phyloP scores from a whole-genome alignment of 2,888 invertebrate species.

The Coenonympha glycerion region DNA sequence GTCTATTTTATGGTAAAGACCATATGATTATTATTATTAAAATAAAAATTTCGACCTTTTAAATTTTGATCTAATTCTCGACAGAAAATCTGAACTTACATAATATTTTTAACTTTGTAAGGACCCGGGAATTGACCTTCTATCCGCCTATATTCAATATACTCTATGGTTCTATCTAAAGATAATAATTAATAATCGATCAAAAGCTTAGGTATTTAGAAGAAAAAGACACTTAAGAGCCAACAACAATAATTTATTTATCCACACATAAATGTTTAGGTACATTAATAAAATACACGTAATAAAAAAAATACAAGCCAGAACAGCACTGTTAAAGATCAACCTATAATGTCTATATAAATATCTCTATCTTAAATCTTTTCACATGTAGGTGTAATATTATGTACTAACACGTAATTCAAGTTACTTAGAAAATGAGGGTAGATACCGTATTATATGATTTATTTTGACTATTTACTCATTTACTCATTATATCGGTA shows the following conservation, averaged over 20 bases:
- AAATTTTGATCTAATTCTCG: too few relatives aligned
- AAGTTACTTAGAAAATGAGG: conserved; percentile 1
- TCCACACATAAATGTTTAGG: conserved; percentile 58
- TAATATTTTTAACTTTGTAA: too few relatives aligned
- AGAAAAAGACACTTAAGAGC: conserved; percentile 32
- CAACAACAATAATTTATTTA: conserved; percentile 73
- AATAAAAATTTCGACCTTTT: too few relatives aligned
- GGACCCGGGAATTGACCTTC: too few relatives aligned
- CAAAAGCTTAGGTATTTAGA: not conserved
- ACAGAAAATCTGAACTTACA: too few relatives aligned
- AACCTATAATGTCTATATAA: conserved; percentile 15
- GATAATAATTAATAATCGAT: too few relatives aligned
- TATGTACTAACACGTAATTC: not conserved
- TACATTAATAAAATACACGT: conserved; percentile 34
- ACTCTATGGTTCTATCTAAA: too few relatives aligned
- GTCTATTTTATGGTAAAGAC: too few relatives aligned
- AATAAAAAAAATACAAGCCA: conserved; percentile 58
- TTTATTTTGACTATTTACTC: conserved; percentile 1
- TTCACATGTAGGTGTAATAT: not conserved
- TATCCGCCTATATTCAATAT: too few relatives aligned
- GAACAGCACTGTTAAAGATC: conserved; percentile 47
- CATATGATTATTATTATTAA: too few relatives aligned
- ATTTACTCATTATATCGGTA: too few relatives aligned
- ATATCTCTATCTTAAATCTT: not conserved
- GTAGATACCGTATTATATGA: not conserved